Base-by-base conservation (phyloP, 1,140 invertebrate species). In the Agraylea sexmaculata region DNA sequence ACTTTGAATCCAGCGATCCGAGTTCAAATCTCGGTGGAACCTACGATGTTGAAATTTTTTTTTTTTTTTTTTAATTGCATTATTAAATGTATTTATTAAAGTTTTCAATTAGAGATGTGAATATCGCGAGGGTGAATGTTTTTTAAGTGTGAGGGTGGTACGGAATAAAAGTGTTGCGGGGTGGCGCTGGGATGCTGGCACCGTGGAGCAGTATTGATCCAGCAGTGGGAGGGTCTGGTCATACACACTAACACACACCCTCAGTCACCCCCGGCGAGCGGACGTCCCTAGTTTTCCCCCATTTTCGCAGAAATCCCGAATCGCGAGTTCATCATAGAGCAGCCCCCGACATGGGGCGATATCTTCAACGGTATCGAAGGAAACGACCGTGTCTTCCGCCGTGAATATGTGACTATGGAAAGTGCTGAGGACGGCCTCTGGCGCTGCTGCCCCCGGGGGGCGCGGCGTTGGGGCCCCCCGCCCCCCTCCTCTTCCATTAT, bases 1-100 rank as follows among this genome's bases (percentile, higher is more conserved):
- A 84, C 80, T 84, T 72, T 85, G 80, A 83, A 83, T 83, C 80
- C 80, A 82, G 79, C 78, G 79, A 83, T 82, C 77, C 77, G 77
- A 81, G 78, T 81, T 80, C 77, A 77, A 80, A 77, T 80, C 78
- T 80, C 77, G 77, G 77, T 78, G 75, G 77, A 73, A 80, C 77
- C 76, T 80, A 29, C 2, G 12, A 31, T 46, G 45, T 28, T 20
- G 8, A 23, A 43, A 55, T 55, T 60, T 48, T 46, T 48, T 46
- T 43, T 49, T 21, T 45, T 25, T 10, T 32, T 32, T 32, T 16
- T 6, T 13, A 32, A 7, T 7, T 6, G 15, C 7, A 32, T 10
- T 16, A n/a, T 16, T 32, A 10, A 7, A 10, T 7, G 30, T 15
- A 8, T 10, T n/a, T 32, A 15, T 7, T 32, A n/a, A n/a, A n/a